Evolutionary conservation across 2,113 vertebrate genomes (phyloP).

Genomic region (Rhodinocichla rosea): DNA sequence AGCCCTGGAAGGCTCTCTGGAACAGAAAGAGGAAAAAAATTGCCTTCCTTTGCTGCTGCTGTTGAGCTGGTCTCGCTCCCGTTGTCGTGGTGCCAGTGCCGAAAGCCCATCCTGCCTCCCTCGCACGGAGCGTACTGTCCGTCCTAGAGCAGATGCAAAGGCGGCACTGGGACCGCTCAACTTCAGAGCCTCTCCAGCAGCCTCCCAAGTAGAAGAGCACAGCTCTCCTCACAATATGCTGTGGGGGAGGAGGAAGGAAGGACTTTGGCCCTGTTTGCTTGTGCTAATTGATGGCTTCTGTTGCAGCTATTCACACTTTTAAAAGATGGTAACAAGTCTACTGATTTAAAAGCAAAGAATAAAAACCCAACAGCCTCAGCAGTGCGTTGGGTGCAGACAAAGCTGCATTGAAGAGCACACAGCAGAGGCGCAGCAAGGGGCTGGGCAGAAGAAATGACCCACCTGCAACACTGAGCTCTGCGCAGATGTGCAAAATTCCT

Average conservation of each 20-base stretch:
- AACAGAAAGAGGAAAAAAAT: constrained; percentile 29
- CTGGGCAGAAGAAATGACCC: not conserved
- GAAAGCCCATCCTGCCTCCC: constrained; percentile 12
- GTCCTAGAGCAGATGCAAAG: constrained; percentile 53
- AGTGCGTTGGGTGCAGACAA: not conserved
- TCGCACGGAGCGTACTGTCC: not conserved
- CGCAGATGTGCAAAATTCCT: not conserved
- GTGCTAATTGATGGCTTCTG: constrained; percentile 77
- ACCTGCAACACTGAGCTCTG: not conserved
- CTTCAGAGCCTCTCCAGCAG: constrained; percentile 57
- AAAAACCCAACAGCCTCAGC: constrained; percentile 35
- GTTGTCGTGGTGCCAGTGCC: constrained; percentile 14
- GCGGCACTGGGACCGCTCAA: constrained; percentile 33
- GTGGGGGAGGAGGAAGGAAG: constrained; percentile 55
- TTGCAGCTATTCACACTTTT: constrained; percentile 71
- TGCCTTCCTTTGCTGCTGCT: constrained; percentile 21
- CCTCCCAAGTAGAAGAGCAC: constrained; percentile 23
- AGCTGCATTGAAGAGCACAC: not conserved
- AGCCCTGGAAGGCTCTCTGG: constrained; percentile 68
- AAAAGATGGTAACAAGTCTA: constrained; percentile 61
- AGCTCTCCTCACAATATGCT: constrained; percentile 57
- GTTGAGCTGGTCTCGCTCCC: constrained; percentile 45
- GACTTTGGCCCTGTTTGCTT: constrained; percentile 68
- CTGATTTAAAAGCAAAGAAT: constrained; percentile 36
- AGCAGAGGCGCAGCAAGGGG: not conserved